phyloP scores from a whole-genome alignment of 2,888 invertebrate genomes.

The Nomada fabriciana region DNA sequence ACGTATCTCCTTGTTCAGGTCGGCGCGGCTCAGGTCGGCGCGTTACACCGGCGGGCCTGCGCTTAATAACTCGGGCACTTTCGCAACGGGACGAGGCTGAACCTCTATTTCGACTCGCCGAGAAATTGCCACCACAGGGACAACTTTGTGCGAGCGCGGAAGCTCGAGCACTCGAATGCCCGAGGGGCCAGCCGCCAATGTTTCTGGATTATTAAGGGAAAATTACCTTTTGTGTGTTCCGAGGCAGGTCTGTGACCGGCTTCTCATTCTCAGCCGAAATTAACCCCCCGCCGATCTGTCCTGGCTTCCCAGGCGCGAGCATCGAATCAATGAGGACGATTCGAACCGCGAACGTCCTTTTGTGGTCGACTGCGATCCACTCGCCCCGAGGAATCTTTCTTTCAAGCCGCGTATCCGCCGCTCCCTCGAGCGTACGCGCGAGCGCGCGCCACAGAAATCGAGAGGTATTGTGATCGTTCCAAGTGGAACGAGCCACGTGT shows the following conservation, averaged over 20 bases:
- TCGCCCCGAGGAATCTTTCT: conserved; percentile 11
- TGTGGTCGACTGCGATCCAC: background rate
- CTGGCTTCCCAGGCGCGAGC: background rate
- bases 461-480: conserved; percentile 10
- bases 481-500: conserved; percentile 8
- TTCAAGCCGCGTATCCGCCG: conserved; percentile 2
- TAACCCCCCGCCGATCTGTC: background rate
- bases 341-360: conserved; percentile 15
- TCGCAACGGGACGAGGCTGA: background rate
- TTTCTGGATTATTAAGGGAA: conserved; percentile 43
- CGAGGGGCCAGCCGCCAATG: conserved; percentile 21
- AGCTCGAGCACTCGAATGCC: conserved; percentile 17
- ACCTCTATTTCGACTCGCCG: conserved; percentile 36
- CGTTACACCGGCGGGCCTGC: background rate
- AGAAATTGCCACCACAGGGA: conserved; percentile 31
- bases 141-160: conserved; percentile 25
- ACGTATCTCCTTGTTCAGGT: conserved; percentile 40
- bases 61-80: conserved; percentile 30
- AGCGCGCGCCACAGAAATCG: conserved; percentile 2
- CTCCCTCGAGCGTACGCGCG: background rate
- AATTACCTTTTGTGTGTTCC: conserved; percentile 34
- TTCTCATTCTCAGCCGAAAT: conserved; percentile 18
- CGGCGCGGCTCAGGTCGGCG: background rate
- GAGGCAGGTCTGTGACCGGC: background rate
- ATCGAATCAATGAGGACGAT: background rate